Conservation (phyloP, 1,140 invertebrate species). For the Drosophila bipectinata region DNA sequence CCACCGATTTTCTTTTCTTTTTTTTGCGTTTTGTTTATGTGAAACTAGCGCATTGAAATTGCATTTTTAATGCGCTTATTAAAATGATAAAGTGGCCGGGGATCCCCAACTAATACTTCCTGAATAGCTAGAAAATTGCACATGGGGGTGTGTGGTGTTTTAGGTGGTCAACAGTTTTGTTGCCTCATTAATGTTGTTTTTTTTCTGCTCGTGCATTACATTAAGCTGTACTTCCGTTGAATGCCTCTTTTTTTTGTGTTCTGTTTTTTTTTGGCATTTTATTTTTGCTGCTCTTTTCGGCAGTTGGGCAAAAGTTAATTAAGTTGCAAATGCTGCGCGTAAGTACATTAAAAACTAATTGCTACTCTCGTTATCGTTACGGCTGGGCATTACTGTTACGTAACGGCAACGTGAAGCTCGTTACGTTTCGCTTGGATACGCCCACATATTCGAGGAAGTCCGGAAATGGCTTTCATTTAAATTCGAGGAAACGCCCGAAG, state of each 20-base stretch:
- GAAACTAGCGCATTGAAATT: slow-evolving; percentile 64
- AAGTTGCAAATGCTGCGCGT: slow-evolving; percentile 72
- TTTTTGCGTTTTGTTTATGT: slow-evolving; percentile 44
- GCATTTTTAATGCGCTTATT: slow-evolving; percentile 68
- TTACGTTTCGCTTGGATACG: slow-evolving; percentile 63
- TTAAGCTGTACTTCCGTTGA: slow-evolving; percentile 28
- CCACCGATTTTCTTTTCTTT: background rate
- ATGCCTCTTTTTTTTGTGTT: background rate
- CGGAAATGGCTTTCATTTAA: slow-evolving; percentile 15
- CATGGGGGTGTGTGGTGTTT: slow-evolving; percentile 13
- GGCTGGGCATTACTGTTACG: slow-evolving; percentile 47
- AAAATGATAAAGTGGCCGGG: slow-evolving; percentile 54
- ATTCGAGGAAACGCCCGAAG: background rate
- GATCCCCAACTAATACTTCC: slow-evolving; percentile 32
- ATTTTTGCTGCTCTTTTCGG: slow-evolving; percentile 26
- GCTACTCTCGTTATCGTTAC: slow-evolving; percentile 62
- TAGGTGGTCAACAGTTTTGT: slow-evolving; percentile 42
- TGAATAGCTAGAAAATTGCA: slow-evolving; percentile 33
- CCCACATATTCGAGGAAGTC: slow-evolving; percentile 15
- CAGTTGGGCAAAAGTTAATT: slow-evolving; percentile 56
- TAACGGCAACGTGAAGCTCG: slow-evolving; percentile 46
- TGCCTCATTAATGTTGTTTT: slow-evolving; percentile 53
- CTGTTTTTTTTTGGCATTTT: slow-evolving; percentile 11
- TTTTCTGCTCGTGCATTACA: slow-evolving; percentile 46
- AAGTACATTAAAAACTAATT: slow-evolving; percentile 75